Base-by-base conservation (phyloP, 2,888 invertebrate genomes). In the Acronicta alni region DNA sequence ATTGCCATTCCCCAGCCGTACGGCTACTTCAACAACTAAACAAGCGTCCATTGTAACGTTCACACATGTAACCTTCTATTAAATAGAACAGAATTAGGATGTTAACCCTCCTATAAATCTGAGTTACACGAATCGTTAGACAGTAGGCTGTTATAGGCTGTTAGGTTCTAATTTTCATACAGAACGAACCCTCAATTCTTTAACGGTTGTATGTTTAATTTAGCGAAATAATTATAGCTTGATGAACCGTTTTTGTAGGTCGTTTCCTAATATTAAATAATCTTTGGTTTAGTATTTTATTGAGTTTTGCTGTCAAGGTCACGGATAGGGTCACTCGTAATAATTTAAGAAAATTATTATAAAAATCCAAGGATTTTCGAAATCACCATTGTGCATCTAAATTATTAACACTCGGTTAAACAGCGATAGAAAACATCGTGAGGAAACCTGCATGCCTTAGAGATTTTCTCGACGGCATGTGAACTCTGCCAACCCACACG, bases 11-110 rank as follows among this genome's bases (percentile, higher is more conserved):
- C 3, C 23, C 3, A 23, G 46, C 37, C 20, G 53, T 67, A 58
- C 23, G 32, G 37, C 52, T 43, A 63, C 57, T 62, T 55, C 59
- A 45, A 72, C 57, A 57, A 48, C 26, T 42, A 70, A 74, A 60
- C 61, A 67, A 70, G 64, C 53, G 62, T 39, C 37, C 44, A 73
- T 58, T 53, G 15, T 30, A 58, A 60, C 44, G 43, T 41, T 48
- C 79, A 57, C 72, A 62, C 69, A 73, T 75, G 71, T 43, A 32
- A 49, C 59, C 66, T 84, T 83, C 78, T 82, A 67, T 69, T 80
- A 77, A 74, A 85, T 85, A 78, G 72, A 80, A 68, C 75, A 66
- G 76, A 74, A 82, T 84, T 80, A 77, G 74, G 77, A 77, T 72
- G 75, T 81, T 78, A 78, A 74, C 74, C 80, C 70, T 53, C 48